Base-by-base conservation (phyloP, 2,888 invertebrate species). In the Lasioglossum marginatum region DNA sequence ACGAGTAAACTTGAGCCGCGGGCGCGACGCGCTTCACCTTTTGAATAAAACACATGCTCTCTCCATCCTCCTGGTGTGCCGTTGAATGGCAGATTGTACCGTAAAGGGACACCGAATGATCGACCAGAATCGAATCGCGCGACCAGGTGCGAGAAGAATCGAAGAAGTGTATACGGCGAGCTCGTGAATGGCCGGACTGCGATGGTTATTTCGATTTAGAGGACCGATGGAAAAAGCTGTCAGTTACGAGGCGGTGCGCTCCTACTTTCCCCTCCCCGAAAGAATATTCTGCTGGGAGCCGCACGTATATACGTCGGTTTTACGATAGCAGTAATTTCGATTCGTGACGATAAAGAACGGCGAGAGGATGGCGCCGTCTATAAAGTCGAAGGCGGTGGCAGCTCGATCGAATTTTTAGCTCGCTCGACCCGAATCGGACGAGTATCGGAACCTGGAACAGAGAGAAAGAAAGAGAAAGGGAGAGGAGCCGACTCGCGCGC, bases 241-340 rank as follows among this genome's bases (percentile, higher is more conserved):
- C 84, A 48, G 88, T 82, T 90, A 87, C 88, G 82, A 81, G 66
- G 78, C 83, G 80, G 78, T 78, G 57, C 60, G 19, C 60, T 72
- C 74, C 83, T 83, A 73, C 63, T 27, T 34, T 72, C 31, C 68
- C 37, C 68, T 45, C 27, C 16, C 63, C 57, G 84, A 83, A 82
- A 84, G 86, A 70, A 87, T 63, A 78, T 60, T 77, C 72, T 45
- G 68, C 52, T 73, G 31, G 63, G 73, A 57, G 52, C 68, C 60
- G 63, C 77, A 73, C 34, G 72, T 48, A 48, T 73, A 73, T 81
- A 77, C 80, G 82, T 81, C 87, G 75, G 79, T 91, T 90, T 90
- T 90, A 90, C 91, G 90, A 89, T 82, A 82, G 83, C 84, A 86
- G 89, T 91, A 90, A 90, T 88, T 89, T 90, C 88, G 88, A 89